Conservation (phyloP, 2,797 vertebrate species). For the Esox lucius region DNA sequence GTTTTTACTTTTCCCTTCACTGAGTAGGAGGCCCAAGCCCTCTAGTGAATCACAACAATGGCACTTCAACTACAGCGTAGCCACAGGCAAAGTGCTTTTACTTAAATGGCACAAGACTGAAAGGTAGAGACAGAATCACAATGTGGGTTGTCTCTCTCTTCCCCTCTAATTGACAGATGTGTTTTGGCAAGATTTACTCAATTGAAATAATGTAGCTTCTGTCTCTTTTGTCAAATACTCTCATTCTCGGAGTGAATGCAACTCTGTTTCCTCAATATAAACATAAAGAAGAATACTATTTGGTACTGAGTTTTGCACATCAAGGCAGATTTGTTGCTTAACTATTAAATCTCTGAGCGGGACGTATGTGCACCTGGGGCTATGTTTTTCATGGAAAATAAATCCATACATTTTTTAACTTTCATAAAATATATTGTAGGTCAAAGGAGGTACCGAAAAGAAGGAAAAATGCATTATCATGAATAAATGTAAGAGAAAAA, state of each 20-base stretch:
- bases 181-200: not conserved
- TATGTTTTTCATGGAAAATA: not conserved
- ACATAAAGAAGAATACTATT: not conserved
- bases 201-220: not conserved
- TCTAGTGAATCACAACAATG: not conserved
- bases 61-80: not conserved
- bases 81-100: not conserved
- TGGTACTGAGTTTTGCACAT: not conserved
- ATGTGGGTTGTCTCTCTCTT: constrained; percentile 3
- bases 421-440: too few relatives aligned
- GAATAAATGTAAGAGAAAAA: too few relatives aligned
- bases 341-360: not conserved
- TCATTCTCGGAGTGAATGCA: not conserved
- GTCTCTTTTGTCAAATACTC: not conserved
- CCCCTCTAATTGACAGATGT: not conserved
- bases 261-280: not conserved
- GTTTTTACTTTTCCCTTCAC: not conserved
- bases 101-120: too few relatives aligned
- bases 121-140: not conserved
- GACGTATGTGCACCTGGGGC: not conserved
- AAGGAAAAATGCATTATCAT: too few relatives aligned
- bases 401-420: not conserved
- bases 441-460: too few relatives aligned
- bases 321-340: not conserved
- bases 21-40: not conserved